These are phyloP conservation scores for Amniataba percoides DNA, from an alignment of 2,797 vertebrate species.

Conservation along the genomic window DNA sequence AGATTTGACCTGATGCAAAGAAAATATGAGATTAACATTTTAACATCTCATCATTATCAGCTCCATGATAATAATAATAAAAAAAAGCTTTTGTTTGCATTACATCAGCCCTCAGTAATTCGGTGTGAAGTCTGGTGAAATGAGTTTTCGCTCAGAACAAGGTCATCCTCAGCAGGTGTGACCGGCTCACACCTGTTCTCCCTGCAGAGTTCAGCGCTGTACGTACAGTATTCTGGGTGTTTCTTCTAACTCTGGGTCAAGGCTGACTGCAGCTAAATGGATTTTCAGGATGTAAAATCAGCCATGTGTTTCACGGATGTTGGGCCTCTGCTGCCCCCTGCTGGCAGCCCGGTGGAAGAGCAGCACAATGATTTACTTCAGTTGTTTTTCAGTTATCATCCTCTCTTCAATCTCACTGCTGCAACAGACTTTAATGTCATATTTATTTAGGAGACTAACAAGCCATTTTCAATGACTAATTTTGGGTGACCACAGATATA, in stretches of 20 bases:
- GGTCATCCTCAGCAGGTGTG: slow-evolving; percentile 35
- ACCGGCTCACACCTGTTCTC: slow-evolving; percentile 24
- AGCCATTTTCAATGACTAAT: neutral
- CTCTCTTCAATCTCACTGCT: neutral
- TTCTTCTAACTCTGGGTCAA: slow-evolving; percentile 28
- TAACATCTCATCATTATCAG: neutral
- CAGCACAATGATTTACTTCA: neutral
- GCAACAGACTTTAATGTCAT: neutral
- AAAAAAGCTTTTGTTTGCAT: neutral
- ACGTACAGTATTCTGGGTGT: slow-evolving; percentile 6
- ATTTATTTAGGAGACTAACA: too few species aligned
- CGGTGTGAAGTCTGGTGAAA: neutral
- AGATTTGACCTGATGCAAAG: slow-evolving; percentile 1
- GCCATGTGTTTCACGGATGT: slow-evolving; percentile 7
- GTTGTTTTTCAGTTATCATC: too few species aligned
- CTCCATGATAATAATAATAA: neutral
- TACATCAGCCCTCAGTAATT: neutral
- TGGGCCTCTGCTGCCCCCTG: slow-evolving; percentile 61
- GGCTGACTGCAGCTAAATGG: slow-evolving; percentile 50
- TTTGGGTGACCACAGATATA: neutral
- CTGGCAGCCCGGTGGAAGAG: slow-evolving; percentile 25
- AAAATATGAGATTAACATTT: slow-evolving; percentile 5
- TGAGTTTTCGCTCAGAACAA: neutral
- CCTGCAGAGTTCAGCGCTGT: slow-evolving; percentile 16
- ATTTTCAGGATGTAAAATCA: slow-evolving; percentile 27